Evolutionary conservation across 2,797 vertebrate species (phyloP), one percentile per base, ranked within the genome.

Genomic region (Microctenopoma steveboyesi): DNA sequence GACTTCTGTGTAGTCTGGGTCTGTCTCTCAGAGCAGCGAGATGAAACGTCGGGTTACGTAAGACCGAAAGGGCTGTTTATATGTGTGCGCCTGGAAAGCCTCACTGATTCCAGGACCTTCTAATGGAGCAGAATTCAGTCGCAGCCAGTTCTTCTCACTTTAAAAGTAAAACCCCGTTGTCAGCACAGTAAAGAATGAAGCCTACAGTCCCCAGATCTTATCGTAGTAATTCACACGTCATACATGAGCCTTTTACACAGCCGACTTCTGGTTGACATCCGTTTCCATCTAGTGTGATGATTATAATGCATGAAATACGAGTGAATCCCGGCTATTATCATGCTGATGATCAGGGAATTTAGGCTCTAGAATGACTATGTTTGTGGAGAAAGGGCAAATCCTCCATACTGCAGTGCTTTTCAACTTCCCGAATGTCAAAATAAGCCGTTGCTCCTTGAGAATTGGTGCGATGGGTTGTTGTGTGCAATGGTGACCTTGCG

Each of bases 1-100:
- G 79, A 84, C 82, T 72, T 85, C 35, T 81, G 62, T 78, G 69
- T 82, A 80, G 86, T 85, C 86, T 85, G 76, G 47, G 53, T 86
- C 82, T 73, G 78, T 79, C 76, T 83, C 61, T 83, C 72, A 59
- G 50, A 75, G 77, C 54, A 45, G 9, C 53, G 62, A 85, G 85
- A 90, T 89, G 81, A 89, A 88, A 89, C 86, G 66, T 80, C 72
- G 75, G 62, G 58, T 91, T 91, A 88, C 79, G 68, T 86, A 86
- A 92, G 83, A 64, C 39, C 30, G n/a, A 62, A 72, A 79, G 72
- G 68, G 50, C 74, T 82, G 87, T 88, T 83, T 81, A 71, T 78
- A 51, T 46, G 54, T 39, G 72, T 42, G 76, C 1, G 77, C 69
- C 84, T 88, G 79, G 70, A 86, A 64, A 83, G 76, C 47, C 73